Evolutionary conservation across 1,140 invertebrate species (phyloP).

Genomic region (Dreissena polymorpha): DNA sequence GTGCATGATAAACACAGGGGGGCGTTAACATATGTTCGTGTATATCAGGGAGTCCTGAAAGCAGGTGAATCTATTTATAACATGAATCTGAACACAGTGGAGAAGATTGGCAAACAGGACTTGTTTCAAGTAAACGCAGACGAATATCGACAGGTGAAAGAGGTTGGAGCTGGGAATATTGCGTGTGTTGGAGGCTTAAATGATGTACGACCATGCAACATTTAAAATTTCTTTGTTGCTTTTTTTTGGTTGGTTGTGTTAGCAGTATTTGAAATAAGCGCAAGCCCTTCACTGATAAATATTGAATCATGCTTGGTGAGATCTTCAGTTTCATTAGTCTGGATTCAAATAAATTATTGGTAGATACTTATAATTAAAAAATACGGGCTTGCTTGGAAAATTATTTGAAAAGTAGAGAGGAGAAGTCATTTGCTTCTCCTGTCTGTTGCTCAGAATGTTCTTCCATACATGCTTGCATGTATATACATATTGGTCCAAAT

Average conservation of each 20-base stretch:
- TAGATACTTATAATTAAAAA: too few relatives aligned
- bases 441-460: too few relatives aligned
- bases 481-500: too few relatives aligned
- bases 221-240: background rate
- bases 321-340: background rate
- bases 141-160: conserved; percentile 88
- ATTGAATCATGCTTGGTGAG: background rate
- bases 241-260: background rate
- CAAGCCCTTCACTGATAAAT: background rate
- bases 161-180: conserved; percentile 90
- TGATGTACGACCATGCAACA: conserved; percentile 25
- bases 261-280: background rate
- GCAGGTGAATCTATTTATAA: conserved; percentile 89
- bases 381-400: too few relatives aligned
- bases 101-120: conserved; percentile 81
- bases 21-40: conserved; percentile 91
- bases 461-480: too few relatives aligned
- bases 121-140: conserved; percentile 92
- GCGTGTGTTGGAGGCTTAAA: conserved; percentile 58
- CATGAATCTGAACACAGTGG: conserved; percentile 83
- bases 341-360: background rate
- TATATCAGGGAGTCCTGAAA: conserved; percentile 91
- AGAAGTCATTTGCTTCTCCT: too few relatives aligned
- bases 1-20: conserved; percentile 80
- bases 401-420: too few relatives aligned